A percentile compares a stretch with the other conserved stretches of the same genome.
phyloP scores from a whole-genome alignment of 37 sponge, comb jelly and placozoan species.

The Cliona cf. orientalis region DNA sequence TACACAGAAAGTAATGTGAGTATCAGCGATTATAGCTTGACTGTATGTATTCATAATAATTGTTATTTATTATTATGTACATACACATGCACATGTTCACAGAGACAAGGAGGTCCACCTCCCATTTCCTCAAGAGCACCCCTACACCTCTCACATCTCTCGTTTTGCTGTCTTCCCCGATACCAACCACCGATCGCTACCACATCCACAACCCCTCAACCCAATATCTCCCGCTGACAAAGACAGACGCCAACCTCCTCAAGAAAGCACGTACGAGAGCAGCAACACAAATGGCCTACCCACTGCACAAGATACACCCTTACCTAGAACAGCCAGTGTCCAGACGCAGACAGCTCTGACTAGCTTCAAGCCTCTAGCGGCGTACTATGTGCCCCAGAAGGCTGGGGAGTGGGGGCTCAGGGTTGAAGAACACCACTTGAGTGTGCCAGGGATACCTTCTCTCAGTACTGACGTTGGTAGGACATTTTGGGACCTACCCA shows the following conservation, averaged over 20 bases:
- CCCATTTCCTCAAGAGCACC: conserved; percentile 86
- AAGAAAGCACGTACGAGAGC: no score
- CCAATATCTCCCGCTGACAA: not conserved
- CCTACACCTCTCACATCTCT: conserved; percentile 78
- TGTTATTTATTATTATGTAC: not conserved
- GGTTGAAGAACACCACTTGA: conserved; percentile 6
- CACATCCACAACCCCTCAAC: not conserved
- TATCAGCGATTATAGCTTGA: not conserved
- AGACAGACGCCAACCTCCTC: no score
- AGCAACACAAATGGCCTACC: no score
- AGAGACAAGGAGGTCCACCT: conserved; percentile 58
- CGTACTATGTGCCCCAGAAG: conserved; percentile 38
- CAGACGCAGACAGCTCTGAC: not conserved
- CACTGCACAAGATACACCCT: not conserved
- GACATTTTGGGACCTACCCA: conserved; percentile 35
- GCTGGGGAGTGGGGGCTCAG: conserved; percentile 28
- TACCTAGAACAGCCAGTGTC: not conserved
- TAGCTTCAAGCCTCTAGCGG: not conserved
- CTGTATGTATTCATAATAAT: not conserved
- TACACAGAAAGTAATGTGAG: conserved; percentile 2
- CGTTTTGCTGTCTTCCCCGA: conserved; percentile 78
- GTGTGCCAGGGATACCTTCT: not conserved
- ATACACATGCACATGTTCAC: conserved; percentile 10
- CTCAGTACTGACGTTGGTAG: not conserved
- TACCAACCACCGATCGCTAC: conserved; percentile 27